Conservation (phyloP, 2,888 invertebrate genomes). For the Odontothrips loti region DNA sequence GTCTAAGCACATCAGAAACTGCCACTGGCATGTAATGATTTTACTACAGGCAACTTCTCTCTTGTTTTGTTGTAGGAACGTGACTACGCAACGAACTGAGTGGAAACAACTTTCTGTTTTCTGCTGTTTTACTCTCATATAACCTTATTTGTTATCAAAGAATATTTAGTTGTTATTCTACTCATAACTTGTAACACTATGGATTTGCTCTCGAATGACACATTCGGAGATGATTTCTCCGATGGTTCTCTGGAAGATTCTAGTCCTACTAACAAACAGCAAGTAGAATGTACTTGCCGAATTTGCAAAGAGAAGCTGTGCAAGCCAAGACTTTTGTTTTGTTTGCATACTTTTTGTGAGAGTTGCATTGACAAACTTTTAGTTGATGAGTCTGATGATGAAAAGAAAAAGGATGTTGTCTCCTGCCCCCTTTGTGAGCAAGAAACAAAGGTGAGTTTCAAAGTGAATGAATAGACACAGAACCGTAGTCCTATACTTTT, state of each 20-base stretch:
- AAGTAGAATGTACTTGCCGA: slow-evolving; percentile 29
- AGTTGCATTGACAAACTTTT: slow-evolving; percentile 79
- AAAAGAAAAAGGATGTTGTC: slow-evolving; percentile 57
- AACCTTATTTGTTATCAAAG: not conserved
- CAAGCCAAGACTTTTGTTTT: slow-evolving; percentile 82
- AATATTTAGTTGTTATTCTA: not conserved
- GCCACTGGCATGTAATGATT: not conserved
- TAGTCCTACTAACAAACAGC: slow-evolving; percentile 32
- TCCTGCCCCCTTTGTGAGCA: slow-evolving; percentile 80
- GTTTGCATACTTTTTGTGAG: slow-evolving; percentile 94
- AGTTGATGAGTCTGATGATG: slow-evolving; percentile 65
- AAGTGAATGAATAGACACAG: slow-evolving; percentile 22
- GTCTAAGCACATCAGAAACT: too few relatives aligned
- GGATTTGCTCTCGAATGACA: not conserved
- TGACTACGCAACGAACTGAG: not conserved
- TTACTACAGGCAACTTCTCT: not conserved
- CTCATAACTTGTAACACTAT: not conserved
- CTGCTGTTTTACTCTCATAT: not conserved
- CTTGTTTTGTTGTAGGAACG: not conserved
- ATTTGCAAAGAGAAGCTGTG: slow-evolving; percentile 58
- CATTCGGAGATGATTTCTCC: slow-evolving; percentile 36
- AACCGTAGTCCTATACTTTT: too few relatives aligned
- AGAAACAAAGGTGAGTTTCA: slow-evolving; percentile 64
- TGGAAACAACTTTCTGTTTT: not conserved
- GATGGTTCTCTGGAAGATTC: slow-evolving; percentile 47